phyloP scores from a whole-genome alignment of 2,113 vertebrate genomes.

The Pelobates fuscus region DNA sequence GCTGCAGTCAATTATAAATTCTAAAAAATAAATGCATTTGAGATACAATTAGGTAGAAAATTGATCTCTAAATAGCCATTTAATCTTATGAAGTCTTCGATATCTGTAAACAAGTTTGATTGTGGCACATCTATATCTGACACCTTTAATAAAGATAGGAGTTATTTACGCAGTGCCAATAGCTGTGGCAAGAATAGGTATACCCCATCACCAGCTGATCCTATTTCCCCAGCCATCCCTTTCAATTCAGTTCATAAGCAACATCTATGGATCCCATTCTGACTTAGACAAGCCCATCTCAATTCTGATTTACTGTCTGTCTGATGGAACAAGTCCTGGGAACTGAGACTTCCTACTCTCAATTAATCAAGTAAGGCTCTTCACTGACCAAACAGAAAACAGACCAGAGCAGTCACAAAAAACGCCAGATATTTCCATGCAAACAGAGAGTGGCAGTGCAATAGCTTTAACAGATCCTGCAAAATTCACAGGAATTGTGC shows the following conservation, averaged over 20 bases:
- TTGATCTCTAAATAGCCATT: slow-evolving; percentile 43
- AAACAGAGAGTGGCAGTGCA: slow-evolving; percentile 56
- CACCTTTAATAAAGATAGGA: no score
- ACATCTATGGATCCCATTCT: slow-evolving; percentile 51
- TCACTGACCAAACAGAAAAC: slow-evolving; percentile 44
- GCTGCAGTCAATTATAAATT: slow-evolving; percentile 57
- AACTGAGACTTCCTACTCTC: slow-evolving; percentile 50
- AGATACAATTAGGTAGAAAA: no score
- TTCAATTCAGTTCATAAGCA: slow-evolving; percentile 52
- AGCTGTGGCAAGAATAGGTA: slow-evolving; percentile 67
- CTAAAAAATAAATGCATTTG: slow-evolving; percentile 50
- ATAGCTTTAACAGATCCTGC: slow-evolving; percentile 69
- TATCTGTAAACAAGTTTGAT: slow-evolving; percentile 58
- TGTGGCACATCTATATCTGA: slow-evolving; percentile 10
- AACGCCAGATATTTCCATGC: slow-evolving; percentile 50
- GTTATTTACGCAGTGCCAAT: slow-evolving; percentile 67
- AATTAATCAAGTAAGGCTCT: slow-evolving; percentile 54
- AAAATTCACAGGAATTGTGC: slow-evolving; percentile 80
- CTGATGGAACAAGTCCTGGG: slow-evolving; percentile 42
- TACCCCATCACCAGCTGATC: slow-evolving; percentile 85
- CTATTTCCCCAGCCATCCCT: slow-evolving; percentile 73
- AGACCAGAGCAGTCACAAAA: slow-evolving; percentile 46
- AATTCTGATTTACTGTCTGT: slow-evolving; percentile 51
- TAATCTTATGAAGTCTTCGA: neutral
- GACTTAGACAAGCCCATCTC: slow-evolving; percentile 49